Conservation (phyloP, 2,113 vertebrate species). For the Porphyrio hochstetteri region DNA sequence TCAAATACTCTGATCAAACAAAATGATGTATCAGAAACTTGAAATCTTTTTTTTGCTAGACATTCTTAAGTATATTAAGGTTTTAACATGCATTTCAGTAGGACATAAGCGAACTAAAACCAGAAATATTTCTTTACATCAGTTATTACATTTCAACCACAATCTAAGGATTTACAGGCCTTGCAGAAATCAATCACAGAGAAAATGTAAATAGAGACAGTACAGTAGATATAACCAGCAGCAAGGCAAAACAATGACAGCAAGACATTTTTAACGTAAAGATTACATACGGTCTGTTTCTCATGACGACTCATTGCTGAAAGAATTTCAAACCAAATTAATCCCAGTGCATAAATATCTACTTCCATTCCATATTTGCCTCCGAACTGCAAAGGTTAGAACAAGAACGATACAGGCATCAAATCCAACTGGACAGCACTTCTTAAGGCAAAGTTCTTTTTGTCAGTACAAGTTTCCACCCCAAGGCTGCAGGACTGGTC, state of each 20-base stretch:
- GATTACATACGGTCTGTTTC: conserved; percentile 1
- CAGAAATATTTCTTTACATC: not conserved
- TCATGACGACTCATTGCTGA: not conserved
- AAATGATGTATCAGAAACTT: not conserved
- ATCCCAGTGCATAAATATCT: conserved; percentile 87
- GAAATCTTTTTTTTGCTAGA: not conserved
- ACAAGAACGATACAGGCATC: not conserved
- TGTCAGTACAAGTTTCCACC: not conserved
- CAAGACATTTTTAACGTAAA: not conserved
- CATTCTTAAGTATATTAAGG: not conserved
- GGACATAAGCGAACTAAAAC: not conserved
- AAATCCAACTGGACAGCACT: not conserved
- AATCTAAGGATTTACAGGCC: not conserved
- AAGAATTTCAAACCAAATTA: conserved; percentile 88
- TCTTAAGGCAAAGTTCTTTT: not conserved
- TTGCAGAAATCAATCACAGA: not conserved
- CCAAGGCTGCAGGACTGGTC: not conserved
- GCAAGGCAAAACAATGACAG: not conserved
- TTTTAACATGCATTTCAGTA: not conserved
- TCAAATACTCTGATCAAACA: not conserved
- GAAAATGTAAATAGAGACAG: not conserved
- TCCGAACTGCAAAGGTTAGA: conserved; percentile 2
- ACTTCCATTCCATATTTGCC: conserved; percentile 78
- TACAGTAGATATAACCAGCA: not conserved
- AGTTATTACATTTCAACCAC: not conserved